Conservation (phyloP, 2,797 vertebrate species). For the Dallia pectoralis region DNA sequence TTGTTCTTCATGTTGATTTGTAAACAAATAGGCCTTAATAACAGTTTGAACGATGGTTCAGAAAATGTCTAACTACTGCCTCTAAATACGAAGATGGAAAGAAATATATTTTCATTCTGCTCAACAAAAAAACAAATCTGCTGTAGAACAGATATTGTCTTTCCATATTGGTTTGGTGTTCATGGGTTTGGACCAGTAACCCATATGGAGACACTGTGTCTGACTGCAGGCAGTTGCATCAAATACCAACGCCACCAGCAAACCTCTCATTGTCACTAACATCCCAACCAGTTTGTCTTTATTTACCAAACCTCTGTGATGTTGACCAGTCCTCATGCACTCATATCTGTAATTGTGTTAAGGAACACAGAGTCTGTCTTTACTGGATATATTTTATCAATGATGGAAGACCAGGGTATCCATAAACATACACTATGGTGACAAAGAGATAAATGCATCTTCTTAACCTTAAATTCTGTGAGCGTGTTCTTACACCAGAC, state of each 20-base stretch:
- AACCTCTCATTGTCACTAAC: constrained; percentile 68
- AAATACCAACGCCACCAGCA: constrained; percentile 63
- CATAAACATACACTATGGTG: constrained; percentile 29
- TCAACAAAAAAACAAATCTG: constrained; percentile 30
- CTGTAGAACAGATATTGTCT: constrained; percentile 30
- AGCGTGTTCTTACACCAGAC: not conserved
- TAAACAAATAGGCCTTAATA: constrained; percentile 49
- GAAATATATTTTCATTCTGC: constrained; percentile 41
- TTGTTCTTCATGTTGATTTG: constrained; percentile 28
- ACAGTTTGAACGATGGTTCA: constrained; percentile 38
- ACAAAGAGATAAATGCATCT: constrained; percentile 1
- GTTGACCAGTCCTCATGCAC: not conserved
- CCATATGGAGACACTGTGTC: no score
- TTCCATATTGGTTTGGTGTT: constrained; percentile 33
- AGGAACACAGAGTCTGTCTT: constrained; percentile 31
- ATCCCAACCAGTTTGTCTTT: not conserved
- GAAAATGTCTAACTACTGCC: constrained; percentile 34
- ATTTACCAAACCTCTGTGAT: not conserved
- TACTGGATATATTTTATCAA: constrained; percentile 58
- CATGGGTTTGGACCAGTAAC: constrained; percentile 36
- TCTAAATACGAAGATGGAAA: constrained; percentile 42
- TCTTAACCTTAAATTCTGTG: not conserved
- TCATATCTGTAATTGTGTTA: constrained; percentile 33
- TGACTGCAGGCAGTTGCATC: constrained; percentile 64
- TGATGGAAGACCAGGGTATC: constrained; percentile 43